Base-by-base conservation (phyloP, 2,797 vertebrate genomes). In the Pipistrellus pipistrellus region DNA sequence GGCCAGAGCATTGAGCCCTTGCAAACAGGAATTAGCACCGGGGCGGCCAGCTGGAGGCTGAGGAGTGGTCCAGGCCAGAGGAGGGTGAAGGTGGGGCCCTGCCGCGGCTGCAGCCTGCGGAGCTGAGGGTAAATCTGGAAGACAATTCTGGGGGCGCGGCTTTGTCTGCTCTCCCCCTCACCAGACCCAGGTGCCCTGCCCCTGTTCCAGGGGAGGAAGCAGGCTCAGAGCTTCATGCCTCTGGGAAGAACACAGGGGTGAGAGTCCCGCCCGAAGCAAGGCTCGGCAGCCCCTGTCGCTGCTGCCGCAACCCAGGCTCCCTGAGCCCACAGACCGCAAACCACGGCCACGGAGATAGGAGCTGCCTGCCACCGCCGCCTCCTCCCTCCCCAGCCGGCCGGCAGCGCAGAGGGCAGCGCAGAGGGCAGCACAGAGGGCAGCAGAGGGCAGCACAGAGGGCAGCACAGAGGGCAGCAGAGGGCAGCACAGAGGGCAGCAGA, bases 141-240 rank as follows among this genome's bases (percentile, higher is more conserved):
- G 75, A 71, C 20, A n/a, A 69, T 68, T 20, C 68, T 59, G 48
- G 55, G 41, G 21, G 27, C 64, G 66, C 18, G 1, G 46, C 17
- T 10, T 4, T 9, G 51, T 62, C 66, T 38, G 14, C 35, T 57
- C 41, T 48, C 38, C 23, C 9, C 44, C 38, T 55, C 46, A 17
- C 1, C 0, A 57, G 3, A 32, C 25, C 13, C 3, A 4, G 8
- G 8, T 18, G 1, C 4, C 25, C 4, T 0, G 25, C 30, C 11
- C 25, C 21, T 51, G 92, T 77, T 66, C 77, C 2, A 72, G 46
- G 17, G 2, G 71, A 83, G 64, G 10, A 85, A 78, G 72, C 55
- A 46, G 23, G 13, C 27, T 11, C 59, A 4, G 66, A 62, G 32
- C 30, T 62, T 12, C 38, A 9, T 3, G 48, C 53, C 76, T 48